Conservation (phyloP, 1,140 invertebrate genomes). For the Cydia strobilella region DNA sequence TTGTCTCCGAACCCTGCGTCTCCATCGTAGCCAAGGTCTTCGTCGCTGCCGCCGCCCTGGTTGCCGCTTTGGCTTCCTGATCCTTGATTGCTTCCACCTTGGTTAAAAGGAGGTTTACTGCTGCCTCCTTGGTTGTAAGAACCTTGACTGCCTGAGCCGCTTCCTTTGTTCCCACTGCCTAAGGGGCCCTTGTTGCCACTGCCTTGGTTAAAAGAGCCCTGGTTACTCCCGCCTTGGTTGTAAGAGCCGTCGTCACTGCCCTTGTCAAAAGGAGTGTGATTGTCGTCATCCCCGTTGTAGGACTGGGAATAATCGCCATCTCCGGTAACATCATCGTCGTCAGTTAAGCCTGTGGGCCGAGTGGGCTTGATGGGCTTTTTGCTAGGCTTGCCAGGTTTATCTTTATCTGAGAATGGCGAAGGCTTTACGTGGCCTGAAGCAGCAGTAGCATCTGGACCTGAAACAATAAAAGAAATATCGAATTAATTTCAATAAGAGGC, state of each 20-base stretch:
- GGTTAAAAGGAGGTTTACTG: slow-evolving; percentile 5
- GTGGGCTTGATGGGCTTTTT: slow-evolving; percentile 34
- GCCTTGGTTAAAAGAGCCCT: background rate
- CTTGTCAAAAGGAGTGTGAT: slow-evolving; percentile 32
- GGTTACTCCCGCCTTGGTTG: background rate
- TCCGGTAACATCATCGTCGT: slow-evolving; percentile 29
- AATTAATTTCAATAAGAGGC: too few relatives aligned
- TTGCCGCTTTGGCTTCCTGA: slow-evolving; percentile 36
- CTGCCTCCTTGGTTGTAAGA: slow-evolving; percentile 7
- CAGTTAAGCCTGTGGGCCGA: slow-evolving; percentile 13
- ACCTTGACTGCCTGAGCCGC: slow-evolving; percentile 25
- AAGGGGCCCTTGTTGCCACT: background rate
- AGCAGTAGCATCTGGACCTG: slow-evolving; percentile 76
- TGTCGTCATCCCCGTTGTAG: background rate
- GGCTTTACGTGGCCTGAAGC: slow-evolving; percentile 79
- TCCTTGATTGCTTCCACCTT: slow-evolving; percentile 21
- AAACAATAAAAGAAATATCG: slow-evolving; percentile 38
- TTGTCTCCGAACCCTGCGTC: slow-evolving; percentile 60
- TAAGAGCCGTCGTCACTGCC: slow-evolving; percentile 36
- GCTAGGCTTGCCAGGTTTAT: slow-evolving; percentile 50
- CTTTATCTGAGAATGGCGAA: slow-evolving; percentile 63
- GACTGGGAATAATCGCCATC: slow-evolving; percentile 32
- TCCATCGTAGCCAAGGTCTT: slow-evolving; percentile 57
- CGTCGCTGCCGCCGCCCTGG: slow-evolving; percentile 48
- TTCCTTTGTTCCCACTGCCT: background rate